Percentiles rank a stretch among this genome's conserved stretches.
phyloP scores from a whole-genome alignment of 1,140 invertebrate species.

The silkworm (Bombyx mori) region ASM3026992v2 NC_085116.1:12532501-12533000 shows the following conservation, averaged over 20 bases:
- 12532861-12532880: slow-evolving; percentile 68
- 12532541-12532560: no score
- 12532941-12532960: slow-evolving; percentile 30
- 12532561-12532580: no score
- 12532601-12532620: no score
- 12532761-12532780: slow-evolving; percentile 51
- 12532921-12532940: slow-evolving; percentile 62
- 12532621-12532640: no score
- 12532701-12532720: slow-evolving; percentile 56
- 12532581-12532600: no score
- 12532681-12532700: slow-evolving; percentile 41
- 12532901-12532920: slow-evolving; percentile 51
- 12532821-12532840: slow-evolving; percentile 70
- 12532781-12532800: slow-evolving; percentile 59
- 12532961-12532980: slow-evolving; percentile 10
- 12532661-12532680: slow-evolving; percentile 25
- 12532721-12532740: slow-evolving; percentile 55
- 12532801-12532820: slow-evolving; percentile 66
- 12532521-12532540: no score
- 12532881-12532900: slow-evolving; percentile 50
- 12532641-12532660: background rate
- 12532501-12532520: no score
- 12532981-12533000: slow-evolving; percentile 14
- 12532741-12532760: slow-evolving; percentile 38
- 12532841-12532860: slow-evolving; percentile 69